Base-by-base conservation (phyloP, 2,113 vertebrate genomes). In the Cebidichthys violaceus region DNA sequence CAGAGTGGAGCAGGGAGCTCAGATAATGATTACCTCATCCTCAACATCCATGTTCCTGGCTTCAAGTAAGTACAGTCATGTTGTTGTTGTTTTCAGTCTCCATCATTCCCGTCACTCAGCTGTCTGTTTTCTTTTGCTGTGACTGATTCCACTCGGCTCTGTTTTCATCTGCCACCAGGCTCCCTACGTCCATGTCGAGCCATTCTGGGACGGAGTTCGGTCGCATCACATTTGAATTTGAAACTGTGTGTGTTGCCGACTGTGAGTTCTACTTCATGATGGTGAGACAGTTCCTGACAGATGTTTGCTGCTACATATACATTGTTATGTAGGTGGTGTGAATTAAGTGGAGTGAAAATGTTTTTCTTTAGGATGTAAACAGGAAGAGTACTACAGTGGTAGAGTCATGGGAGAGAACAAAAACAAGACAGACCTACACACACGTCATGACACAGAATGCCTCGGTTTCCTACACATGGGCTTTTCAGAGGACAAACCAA, bases 211-310 rank as follows among this genome's bases (percentile, higher is more conserved):
- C 95, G 41, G 98, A 98, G 92, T 95, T 96, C 1, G 97, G 97
- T 77, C 96, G 97, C 76, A 95, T 99, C 89, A 97, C 96, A 4
- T 99, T 99, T 93, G 95, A 97, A 80, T 99, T 99, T 95, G 98
- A 99, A 93, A 98, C 96, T 22, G 90, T 94, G 84, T 99, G 98
- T 85, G 93, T 93, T 0, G 95, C 95, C 0, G 96, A 98, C 90
- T 99, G 98, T 60, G 97, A 98, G 85, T 94, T 99, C n/a, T 99
- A 98, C 94, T 99, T 99, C 79, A 99, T 99, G 97, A 97, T 96
- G 94, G 98, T 99, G 94, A 97, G 97, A 24, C 0, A 2, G 31
- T 62, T 10, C 22, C 17, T 22, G 41, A 43, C 18, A 1, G 7
- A 13, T 18, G 6, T 54, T 57, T 75, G 55, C 37, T 65, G 68